A percentile compares a stretch with the other conserved stretches of the same genome.
These are phyloP conservation scores for Nomia melanderi DNA, from an alignment of 1,140 invertebrate species.

Conservation along the genomic window DNA sequence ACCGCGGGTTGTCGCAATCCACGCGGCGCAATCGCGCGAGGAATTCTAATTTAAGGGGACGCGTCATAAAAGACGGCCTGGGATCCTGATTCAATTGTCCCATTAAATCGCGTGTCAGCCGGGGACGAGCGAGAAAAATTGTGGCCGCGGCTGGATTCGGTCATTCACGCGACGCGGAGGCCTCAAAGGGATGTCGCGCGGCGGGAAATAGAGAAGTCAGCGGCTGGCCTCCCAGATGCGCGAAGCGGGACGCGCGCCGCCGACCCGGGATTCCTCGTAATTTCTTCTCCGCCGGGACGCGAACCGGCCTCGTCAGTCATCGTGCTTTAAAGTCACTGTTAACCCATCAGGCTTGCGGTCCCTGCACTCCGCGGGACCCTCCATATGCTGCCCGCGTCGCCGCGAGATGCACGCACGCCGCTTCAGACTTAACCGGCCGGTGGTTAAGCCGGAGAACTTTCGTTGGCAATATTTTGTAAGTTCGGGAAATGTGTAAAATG, in stretches of 20 bases:
- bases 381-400: too few species aligned
- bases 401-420: too few species aligned
- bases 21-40: not conserved
- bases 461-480: too few species aligned
- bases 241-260: constrained; percentile 13
- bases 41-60: constrained; percentile 15
- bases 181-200: not conserved
- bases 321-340: constrained; percentile 51
- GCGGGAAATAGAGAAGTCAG: constrained; percentile 20
- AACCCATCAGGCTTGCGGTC: constrained; percentile 28
- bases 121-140: constrained; percentile 7
- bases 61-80: not conserved
- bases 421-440: too few species aligned
- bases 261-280: constrained; percentile 38
- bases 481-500: too few species aligned
- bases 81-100: not conserved
- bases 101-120: constrained; percentile 2
- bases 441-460: too few species aligned
- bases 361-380: not conserved
- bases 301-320: constrained; percentile 47
- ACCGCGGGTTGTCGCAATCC: too few species aligned
- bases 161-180: constrained; percentile 17
- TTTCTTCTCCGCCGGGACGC: constrained; percentile 25
- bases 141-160: not conserved
- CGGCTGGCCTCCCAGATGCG: not conserved